These are phyloP conservation scores for Platichthys flesus DNA, from an alignment of 2,113 vertebrate genomes.

Conservation along the genomic window DNA sequence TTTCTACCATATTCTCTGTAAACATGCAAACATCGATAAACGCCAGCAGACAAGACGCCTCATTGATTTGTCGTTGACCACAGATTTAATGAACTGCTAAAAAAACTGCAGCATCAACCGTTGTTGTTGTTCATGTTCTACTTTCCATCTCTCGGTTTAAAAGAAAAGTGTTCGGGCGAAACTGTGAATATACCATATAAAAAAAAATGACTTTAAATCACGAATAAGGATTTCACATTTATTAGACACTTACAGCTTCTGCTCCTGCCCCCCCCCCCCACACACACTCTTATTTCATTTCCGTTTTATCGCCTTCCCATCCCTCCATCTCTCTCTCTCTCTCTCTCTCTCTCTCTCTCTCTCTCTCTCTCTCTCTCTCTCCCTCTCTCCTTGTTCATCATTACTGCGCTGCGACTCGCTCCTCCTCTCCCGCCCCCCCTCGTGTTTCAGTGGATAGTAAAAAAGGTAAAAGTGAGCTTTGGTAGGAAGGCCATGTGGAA, in stretches of 20 bases:
- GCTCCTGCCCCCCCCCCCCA: not conserved
- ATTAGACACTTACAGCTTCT: slow-evolving; percentile 33
- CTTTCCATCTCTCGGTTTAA: not conserved
- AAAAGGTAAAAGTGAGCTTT: slow-evolving; percentile 72
- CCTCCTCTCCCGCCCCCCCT: slow-evolving; percentile 7
- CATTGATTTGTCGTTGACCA: slow-evolving; percentile 34
- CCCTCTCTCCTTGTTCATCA: slow-evolving; percentile 44
- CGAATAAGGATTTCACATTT: slow-evolving; percentile 26
- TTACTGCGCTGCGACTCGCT: slow-evolving; percentile 21
- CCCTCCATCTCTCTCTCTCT: slow-evolving; percentile 45
- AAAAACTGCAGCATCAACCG: slow-evolving; percentile 10
- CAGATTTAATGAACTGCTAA: slow-evolving; percentile 11
- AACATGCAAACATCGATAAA: too few relatives aligned
- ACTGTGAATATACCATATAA: not conserved
- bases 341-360: slow-evolving; percentile 39
- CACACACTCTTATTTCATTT: slow-evolving; percentile 43
- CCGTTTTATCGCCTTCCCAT: slow-evolving; percentile 57
- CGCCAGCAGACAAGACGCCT: not conserved
- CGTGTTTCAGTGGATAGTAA: slow-evolving; percentile 55
- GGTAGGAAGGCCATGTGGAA: slow-evolving; percentile 62
- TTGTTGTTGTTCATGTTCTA: not conserved
- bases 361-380: slow-evolving; percentile 8
- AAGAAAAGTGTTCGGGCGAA: not conserved
- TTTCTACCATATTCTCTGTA: too few relatives aligned
- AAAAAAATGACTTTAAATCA: slow-evolving; percentile 4